Conservation (phyloP, 1,140 invertebrate species). For the Pseudachorutes palmiensis region DNA sequence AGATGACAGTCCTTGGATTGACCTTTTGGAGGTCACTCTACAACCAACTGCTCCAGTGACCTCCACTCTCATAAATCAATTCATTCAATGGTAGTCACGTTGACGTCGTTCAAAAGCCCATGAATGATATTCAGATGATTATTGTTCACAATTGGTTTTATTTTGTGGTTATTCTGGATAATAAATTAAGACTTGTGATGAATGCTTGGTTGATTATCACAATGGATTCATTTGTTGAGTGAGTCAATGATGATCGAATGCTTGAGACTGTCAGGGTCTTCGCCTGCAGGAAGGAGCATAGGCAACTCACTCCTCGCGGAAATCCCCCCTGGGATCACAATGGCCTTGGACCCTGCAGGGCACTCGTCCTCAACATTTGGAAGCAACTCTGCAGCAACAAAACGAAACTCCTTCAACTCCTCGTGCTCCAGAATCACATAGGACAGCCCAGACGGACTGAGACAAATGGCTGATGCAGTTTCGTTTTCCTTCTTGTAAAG, state of each 20-base stretch:
- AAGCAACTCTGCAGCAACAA: constrained; percentile 7
- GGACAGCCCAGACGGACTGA: constrained; percentile 13
- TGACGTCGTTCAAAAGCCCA: too few species aligned
- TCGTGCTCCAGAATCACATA: constrained; percentile 17
- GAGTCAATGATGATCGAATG: constrained; percentile 15
- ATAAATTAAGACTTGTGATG: background rate
- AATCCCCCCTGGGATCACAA: constrained; percentile 15
- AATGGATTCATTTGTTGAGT: constrained; percentile 10
- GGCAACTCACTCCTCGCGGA: constrained; percentile 3
- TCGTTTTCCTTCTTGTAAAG: constrained; percentile 19
- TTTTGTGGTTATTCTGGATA: background rate
- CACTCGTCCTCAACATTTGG: constrained; percentile 10
- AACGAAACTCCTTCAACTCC: constrained; percentile 14
- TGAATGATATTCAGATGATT: too few species aligned
- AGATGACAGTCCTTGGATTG: too few species aligned
- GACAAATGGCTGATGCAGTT: constrained; percentile 8
- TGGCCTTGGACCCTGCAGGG: constrained; percentile 10
- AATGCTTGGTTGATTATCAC: background rate
- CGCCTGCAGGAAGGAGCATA: constrained; percentile 1
- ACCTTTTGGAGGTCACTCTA: too few species aligned
- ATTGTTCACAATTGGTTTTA: background rate
- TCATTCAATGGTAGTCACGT: too few species aligned
- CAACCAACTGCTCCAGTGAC: too few species aligned
- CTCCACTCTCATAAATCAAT: too few species aligned
- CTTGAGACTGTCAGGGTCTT: background rate